Base-by-base conservation (phyloP, 2,888 invertebrate species). In the Pterostichus madidus region DNA sequence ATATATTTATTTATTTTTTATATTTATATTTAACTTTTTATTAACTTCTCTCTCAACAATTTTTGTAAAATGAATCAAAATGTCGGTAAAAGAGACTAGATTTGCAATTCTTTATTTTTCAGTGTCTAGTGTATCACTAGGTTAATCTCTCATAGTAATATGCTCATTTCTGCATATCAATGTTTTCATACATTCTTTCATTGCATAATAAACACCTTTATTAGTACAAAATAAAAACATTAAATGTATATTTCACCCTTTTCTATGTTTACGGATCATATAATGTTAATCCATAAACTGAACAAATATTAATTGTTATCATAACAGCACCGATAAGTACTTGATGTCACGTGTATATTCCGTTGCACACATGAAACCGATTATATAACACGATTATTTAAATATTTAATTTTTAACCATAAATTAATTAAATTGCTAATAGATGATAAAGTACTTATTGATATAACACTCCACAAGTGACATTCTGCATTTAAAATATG, bases 301-400 rank as follows among this genome's bases (percentile, higher is more conserved):
- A 71, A 71, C 68, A 71, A 71, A 71, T 71, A 44, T 44, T 13
- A 71, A 44, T 71, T 39, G 44, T 71, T 71, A 71, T 71, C 68
- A 17, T 24, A 24, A 24, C 68, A 44, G 15, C 15, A 39, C 8
- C 11, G 31, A 71, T 8, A 39, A 39, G 17, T 39, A 39, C 68
- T 71, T 71, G 46, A 71, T 44, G 44, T 13, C 32, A 6, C 15
- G 35, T 61, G 61, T 32, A 61, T n/a, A 35, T 35, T 35, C 39
- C 17, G 17, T 71, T 17, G 44, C 68, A 15, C 4, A 17, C 17
- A 71, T 11, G 7, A 71, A 71, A 71, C 44, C 68, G 68, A 71
- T 71, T 35, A 15, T 64, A 64, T 35, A 64, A 64, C 39, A 39
- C n/a, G 64, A 44, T 44, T 17, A 44, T 35, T 8, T 44, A 0